These are phyloP conservation scores for Lophura nycthemera DNA, from an alignment of 2,113 vertebrate genomes.

Conservation along the genomic window DNA sequence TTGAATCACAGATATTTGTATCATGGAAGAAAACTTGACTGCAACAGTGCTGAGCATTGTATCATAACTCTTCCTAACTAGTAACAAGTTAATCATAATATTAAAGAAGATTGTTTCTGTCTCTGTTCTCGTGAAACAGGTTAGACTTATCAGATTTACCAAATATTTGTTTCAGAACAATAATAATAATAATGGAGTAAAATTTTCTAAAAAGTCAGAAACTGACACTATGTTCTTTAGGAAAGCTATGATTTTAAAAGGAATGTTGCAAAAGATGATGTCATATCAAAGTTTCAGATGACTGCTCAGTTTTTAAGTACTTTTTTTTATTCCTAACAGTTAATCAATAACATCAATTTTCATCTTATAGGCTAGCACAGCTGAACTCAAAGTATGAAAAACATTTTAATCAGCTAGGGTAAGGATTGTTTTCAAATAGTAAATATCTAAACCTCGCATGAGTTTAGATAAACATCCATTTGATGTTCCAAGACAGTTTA, in stretches of 20 bases:
- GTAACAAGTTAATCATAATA: not conserved
- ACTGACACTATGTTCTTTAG: not conserved
- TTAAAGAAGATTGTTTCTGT: not conserved
- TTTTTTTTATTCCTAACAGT: not conserved
- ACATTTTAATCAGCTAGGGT: not conserved
- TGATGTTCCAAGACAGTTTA: not conserved
- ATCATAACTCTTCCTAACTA: not conserved
- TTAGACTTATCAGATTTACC: not conserved
- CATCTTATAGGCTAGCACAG: not conserved
- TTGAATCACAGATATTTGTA: slow-evolving; percentile 26
- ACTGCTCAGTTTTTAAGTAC: not conserved
- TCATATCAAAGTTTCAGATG: not conserved
- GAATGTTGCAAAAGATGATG: not conserved
- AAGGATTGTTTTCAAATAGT: not conserved
- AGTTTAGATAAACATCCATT: not conserved
- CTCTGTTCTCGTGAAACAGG: not conserved
- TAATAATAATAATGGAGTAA: not conserved
- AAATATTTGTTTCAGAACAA: not conserved
- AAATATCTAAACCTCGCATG: not conserved
- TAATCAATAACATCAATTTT: not conserved
- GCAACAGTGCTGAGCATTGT: not conserved
- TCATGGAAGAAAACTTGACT: not conserved
- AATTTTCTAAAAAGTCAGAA: not conserved
- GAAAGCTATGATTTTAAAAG: not conserved
- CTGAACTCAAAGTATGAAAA: not conserved